Conservation (phyloP, 2,797 vertebrate species). For the Lacerta bilineata region DNA sequence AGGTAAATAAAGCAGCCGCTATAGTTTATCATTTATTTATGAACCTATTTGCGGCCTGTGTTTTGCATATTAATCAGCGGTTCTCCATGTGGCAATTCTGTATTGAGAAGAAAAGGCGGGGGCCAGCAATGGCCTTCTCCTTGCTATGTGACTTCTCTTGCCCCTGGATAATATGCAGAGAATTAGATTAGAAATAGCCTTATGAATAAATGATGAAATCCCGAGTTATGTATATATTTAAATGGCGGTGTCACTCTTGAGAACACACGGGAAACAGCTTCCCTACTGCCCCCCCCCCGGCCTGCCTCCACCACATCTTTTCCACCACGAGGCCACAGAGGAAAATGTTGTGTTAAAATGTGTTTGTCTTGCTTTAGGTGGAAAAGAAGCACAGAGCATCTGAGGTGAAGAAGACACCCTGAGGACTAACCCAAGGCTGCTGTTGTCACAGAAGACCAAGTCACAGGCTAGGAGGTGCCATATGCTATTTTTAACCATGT, state of each 20-base stretch:
- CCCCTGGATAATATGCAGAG: constrained; percentile 70
- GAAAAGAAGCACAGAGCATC: constrained; percentile 12
- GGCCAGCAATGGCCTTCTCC: background rate
- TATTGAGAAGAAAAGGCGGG: constrained; percentile 57
- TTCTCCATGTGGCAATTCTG: constrained; percentile 69
- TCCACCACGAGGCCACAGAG: background rate
- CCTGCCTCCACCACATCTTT: background rate
- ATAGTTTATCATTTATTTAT: constrained; percentile 79
- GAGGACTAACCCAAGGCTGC: background rate
- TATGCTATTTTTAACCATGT: background rate
- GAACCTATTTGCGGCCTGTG: constrained; percentile 77
- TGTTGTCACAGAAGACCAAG: background rate
- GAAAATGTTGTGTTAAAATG: constrained; percentile 18
- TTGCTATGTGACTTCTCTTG: constrained; percentile 58
- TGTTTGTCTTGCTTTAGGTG: constrained; percentile 28
- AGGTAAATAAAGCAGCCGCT: constrained; percentile 76
- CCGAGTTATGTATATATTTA: constrained; percentile 72
- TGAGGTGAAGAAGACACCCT: background rate
- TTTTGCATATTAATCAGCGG: constrained; percentile 78
- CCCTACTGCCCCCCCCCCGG: background rate
- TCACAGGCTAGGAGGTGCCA: background rate
- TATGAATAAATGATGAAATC: constrained; percentile 79
- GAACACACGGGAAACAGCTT: background rate
- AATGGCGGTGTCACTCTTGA: constrained; percentile 52
- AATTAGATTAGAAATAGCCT: constrained; percentile 79